phyloP scores from a whole-genome alignment of 2,113 vertebrate genomes.

The Lamprotornis superbus region DNA sequence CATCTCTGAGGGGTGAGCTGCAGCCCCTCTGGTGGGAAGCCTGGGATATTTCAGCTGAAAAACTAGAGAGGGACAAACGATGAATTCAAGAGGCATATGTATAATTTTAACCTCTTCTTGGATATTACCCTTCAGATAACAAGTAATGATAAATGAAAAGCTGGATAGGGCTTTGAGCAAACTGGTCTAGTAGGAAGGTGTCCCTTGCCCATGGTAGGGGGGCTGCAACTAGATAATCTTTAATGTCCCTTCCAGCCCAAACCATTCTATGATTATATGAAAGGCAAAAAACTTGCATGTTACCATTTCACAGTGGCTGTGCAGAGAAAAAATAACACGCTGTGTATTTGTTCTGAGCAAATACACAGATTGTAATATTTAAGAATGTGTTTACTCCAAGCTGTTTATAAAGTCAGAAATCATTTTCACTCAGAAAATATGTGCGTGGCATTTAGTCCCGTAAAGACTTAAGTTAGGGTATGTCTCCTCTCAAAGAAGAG shows the following conservation, averaged over 20 bases:
- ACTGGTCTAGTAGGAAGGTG: not conserved
- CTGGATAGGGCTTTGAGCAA: not conserved
- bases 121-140: not conserved
- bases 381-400: not conserved
- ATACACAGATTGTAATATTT: not conserved
- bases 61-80: not conserved
- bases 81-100: fast-evolving
- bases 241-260: not conserved
- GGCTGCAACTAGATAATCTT: not conserved
- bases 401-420: not conserved
- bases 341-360: not conserved
- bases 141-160: not conserved
- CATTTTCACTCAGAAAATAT: not conserved
- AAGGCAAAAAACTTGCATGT: not conserved
- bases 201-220: not conserved
- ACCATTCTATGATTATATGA: not conserved
- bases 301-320: not conserved
- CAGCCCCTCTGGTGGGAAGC: not conserved
- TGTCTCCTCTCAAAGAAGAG: not conserved
- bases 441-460: not conserved
- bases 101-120: not conserved
- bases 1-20: not conserved
- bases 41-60: not conserved
- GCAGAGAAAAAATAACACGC: not conserved
- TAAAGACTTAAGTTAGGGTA: not conserved